These are phyloP conservation scores for Alviniconcha marisindica DNA, from an alignment of 1,140 invertebrate species.

Conservation along the genomic window DNA sequence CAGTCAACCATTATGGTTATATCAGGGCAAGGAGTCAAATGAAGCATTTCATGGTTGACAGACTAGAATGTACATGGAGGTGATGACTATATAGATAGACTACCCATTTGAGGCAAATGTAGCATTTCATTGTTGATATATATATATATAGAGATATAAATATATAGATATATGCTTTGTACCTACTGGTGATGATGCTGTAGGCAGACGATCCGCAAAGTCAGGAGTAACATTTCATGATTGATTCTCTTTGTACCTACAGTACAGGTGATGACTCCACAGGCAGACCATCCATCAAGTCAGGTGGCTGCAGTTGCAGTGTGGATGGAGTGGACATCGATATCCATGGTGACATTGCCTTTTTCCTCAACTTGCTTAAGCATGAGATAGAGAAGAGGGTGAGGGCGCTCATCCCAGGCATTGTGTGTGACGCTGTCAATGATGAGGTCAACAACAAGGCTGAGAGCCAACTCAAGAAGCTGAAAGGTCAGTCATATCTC, in stretches of 20 bases:
- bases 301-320: slow-evolving; percentile 37
- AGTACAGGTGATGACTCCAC: neutral
- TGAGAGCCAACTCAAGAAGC: slow-evolving; percentile 37
- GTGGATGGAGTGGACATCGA: slow-evolving; percentile 48
- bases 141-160: no score
- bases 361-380: slow-evolving; percentile 55
- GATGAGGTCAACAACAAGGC: slow-evolving; percentile 41
- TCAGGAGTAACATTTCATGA: no score
- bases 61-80: no score
- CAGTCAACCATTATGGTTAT: no score
- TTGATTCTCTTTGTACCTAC: neutral
- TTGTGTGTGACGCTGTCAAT: slow-evolving; percentile 45
- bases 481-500: slow-evolving; percentile 27
- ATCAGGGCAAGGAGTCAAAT: no score
- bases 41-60: no score
- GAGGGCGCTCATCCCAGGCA: slow-evolving; percentile 35
- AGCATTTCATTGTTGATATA: no score
- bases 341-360: slow-evolving; percentile 54
- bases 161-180: no score
- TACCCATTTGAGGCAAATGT: no score
- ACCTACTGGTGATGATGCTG: no score
- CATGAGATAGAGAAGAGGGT: slow-evolving; percentile 44
- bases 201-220: no score
- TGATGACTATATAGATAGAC: no score
- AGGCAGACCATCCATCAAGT: slow-evolving; percentile 38